These are phyloP conservation scores for Drosophila fungiperda DNA, from an alignment of 2,888 invertebrate genomes.

Conservation along the genomic window DNA sequence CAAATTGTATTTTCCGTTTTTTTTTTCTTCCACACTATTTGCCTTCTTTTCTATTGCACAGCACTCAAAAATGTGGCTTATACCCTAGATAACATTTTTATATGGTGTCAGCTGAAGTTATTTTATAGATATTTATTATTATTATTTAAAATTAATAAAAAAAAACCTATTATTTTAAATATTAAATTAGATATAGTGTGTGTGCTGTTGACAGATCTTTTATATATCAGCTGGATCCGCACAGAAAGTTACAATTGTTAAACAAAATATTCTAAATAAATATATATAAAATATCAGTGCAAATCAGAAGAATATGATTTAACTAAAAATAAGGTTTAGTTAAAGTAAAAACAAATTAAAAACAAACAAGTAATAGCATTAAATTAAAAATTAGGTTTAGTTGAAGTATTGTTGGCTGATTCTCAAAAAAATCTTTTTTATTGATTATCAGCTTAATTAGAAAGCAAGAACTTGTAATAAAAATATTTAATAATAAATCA, in stretches of 20 bases:
- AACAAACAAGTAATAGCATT: too few relatives aligned
- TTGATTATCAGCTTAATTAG: too few relatives aligned
- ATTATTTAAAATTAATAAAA: too few relatives aligned
- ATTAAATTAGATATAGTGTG: neutral
- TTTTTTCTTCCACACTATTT: slow-evolving; percentile 3
- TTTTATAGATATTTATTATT: neutral
- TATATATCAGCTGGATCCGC: neutral
- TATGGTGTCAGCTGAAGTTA: neutral
- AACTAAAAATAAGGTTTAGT: too few relatives aligned
- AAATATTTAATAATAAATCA: too few relatives aligned
- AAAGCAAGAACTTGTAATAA: too few relatives aligned
- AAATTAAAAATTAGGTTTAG: too few relatives aligned
- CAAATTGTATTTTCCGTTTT: slow-evolving; percentile 60
- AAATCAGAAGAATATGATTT: too few relatives aligned
- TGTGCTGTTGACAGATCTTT: neutral
- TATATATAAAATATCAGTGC: neutral
- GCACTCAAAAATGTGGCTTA: slow-evolving; percentile 33
- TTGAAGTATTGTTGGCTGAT: too few relatives aligned
- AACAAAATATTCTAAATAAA: neutral
- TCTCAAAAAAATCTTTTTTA: too few relatives aligned
- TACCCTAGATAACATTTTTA: neutral
- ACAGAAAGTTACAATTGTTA: neutral
- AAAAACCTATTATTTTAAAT: neutral
- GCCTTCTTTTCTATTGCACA: slow-evolving; percentile 3
- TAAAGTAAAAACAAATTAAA: too few relatives aligned